These are phyloP conservation scores for Drosophila borealis DNA, from an alignment of 2,888 invertebrate genomes.

Conservation along the genomic window DNA sequence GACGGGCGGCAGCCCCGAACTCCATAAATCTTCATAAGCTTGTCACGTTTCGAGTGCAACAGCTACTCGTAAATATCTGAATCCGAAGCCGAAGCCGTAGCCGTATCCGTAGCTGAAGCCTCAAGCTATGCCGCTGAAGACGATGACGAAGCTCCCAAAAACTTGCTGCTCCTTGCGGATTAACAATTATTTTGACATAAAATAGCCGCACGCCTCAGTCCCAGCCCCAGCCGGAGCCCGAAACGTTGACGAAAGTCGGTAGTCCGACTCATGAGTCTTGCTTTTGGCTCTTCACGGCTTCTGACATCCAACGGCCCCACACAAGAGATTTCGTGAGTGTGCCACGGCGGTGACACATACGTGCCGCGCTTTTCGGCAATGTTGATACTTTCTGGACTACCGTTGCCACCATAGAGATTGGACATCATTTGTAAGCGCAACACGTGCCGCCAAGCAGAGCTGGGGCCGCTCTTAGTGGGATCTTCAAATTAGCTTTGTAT, in stretches of 20 bases:
- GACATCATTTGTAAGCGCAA: conserved; percentile 61
- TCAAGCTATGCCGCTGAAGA: conserved; percentile 21
- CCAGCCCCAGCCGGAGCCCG: conserved; percentile 12
- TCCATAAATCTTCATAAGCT: conserved; percentile 84
- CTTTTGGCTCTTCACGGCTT: conserved; percentile 8
- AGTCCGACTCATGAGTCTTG: conserved; percentile 17
- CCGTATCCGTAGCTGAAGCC: conserved; percentile 2
- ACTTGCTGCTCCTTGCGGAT: conserved; percentile 57
- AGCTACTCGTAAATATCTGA: conserved; percentile 81
- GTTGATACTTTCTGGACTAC: conserved; percentile 70
- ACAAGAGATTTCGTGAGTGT: conserved; percentile 63
- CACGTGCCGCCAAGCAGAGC: conserved; percentile 51
- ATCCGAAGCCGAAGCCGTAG: conserved; percentile 28
- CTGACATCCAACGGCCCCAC: conserved; percentile 47
- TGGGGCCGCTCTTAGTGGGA: conserved; percentile 22
- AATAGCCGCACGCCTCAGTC: conserved; percentile 60
- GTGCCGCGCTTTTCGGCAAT: conserved; percentile 40
- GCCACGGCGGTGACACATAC: conserved; percentile 66
- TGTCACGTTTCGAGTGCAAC: conserved; percentile 84
- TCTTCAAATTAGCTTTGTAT: conserved; percentile 42
- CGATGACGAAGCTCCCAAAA: conserved; percentile 58
- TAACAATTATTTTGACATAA: conserved; percentile 80
- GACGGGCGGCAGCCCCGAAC: conserved; percentile 66
- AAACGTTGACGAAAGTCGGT: conserved; percentile 20
- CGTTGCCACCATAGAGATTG: conserved; percentile 52